Base-by-base conservation (phyloP, 2,797 vertebrate species). In the Argentina silus region DNA sequence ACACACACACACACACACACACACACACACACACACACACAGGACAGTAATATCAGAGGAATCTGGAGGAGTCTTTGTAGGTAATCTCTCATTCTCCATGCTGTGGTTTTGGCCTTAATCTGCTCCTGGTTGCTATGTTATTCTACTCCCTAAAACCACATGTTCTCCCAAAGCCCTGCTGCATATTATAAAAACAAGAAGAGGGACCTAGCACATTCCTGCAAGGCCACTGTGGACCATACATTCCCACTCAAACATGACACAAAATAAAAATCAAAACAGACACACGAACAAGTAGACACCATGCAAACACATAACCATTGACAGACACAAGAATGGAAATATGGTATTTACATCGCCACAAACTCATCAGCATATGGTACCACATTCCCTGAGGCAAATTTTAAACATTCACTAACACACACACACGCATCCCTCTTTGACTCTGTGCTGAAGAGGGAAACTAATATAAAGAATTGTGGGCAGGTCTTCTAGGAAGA, bases 121-220 rank as follows among this genome's bases (percentile, higher is more conserved):
- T 70, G 67, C 65, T 76, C 44, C 67, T 44, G 43, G 60, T 48
- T 63, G 57, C 67, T 36, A n/a, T 57, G 14, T 74, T 84, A 67
- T 63, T 75, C 70, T 70, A 75, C 55, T 83, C 78, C 62, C 81
- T 69, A 76, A 69, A 87, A 75, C 80, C 65, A 17, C 9, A 70
- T 64, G 74, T 83, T 82, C 75, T 80, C 71, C 75, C 75, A 70
- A 72, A 81, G 68, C 70, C 85, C 75, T 59, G 79, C 83, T 61
- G 79, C 83, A 83, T 82, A 83, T 70, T 89, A 70, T 71, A 91
- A 89, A 83, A 89, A 85, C 77, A 67, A 70, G 56, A 62, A 62
- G 61, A 23, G 72, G 79, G 78, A 84, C 87, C 85, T 57, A 1
- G 77, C 82, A 85, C 91, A 93, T 93, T 93, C 91, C 91, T 88